Percentiles rank a stretch among this genome's conserved stretches.
Evolutionary conservation across 1,140 invertebrate genomes (phyloP).

Genomic region (Pseudachorutes palmiensis): DNA sequence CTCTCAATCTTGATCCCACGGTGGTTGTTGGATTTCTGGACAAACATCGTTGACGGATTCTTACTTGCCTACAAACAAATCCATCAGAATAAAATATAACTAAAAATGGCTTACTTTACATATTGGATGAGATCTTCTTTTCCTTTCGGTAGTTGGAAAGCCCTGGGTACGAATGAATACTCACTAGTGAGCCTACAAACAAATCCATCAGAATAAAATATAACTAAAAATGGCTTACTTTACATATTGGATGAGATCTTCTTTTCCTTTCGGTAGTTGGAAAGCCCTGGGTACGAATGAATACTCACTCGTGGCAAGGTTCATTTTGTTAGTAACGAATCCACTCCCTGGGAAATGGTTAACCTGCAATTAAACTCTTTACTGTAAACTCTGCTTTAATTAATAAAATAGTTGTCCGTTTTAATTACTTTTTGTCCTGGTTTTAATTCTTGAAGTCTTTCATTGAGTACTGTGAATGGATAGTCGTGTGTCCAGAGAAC

Average conservation of each 20-base stretch:
- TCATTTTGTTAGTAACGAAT: constrained; percentile 89
- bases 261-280: constrained; percentile 68
- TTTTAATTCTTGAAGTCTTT: constrained; percentile 55
- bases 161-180: constrained; percentile 67
- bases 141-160: constrained; percentile 77
- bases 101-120: too few relatives aligned
- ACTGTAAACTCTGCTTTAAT: not conserved
- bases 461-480: constrained; percentile 62
- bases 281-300: constrained; percentile 78
- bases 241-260: constrained; percentile 63
- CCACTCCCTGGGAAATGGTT: constrained; percentile 95
- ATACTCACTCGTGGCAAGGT: constrained; percentile 67
- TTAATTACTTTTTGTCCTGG: constrained; percentile 56
- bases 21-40: constrained; percentile 89
- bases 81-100: too few relatives aligned
- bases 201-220: too few relatives aligned
- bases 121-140: constrained; percentile 64
- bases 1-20: constrained; percentile 72
- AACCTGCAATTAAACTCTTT: constrained; percentile 46
- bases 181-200: too few relatives aligned
- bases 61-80: constrained; percentile 49
- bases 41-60: constrained; percentile 66
- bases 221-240: too few relatives aligned
- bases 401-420: constrained; percentile 5
- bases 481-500: constrained; percentile 90